Conservation (phyloP, 2,113 vertebrate genomes). For the Mus spicilegus region DNA sequence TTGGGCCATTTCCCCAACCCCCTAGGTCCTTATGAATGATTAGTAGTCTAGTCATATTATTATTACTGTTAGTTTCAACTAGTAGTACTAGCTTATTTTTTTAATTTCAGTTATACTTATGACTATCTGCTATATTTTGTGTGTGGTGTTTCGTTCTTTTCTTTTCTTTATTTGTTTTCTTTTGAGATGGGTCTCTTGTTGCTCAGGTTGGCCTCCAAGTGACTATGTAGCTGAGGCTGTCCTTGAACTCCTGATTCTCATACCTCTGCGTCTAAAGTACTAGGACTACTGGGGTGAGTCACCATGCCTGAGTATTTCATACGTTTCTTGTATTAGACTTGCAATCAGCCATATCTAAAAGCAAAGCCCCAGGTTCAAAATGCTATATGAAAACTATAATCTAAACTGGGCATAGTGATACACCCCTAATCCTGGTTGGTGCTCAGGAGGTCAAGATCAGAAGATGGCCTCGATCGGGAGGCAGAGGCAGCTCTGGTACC, state of each 20-base stretch:
- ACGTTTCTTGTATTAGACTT: background rate
- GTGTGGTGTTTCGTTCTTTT: background rate
- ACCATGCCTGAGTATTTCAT: too few species aligned
- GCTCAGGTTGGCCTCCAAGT: background rate
- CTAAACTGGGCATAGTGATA: background rate
- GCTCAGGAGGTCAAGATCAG: background rate
- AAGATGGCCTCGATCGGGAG: background rate
- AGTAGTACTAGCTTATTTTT: background rate
- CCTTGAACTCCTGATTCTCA: background rate
- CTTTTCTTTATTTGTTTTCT: background rate
- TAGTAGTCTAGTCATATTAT: background rate
- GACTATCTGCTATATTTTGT: background rate
- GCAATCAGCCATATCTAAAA: background rate
- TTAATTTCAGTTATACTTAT: background rate
- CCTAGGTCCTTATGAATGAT: background rate
- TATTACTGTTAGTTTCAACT: background rate
- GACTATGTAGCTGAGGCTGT: background rate
- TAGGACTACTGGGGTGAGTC: background rate
- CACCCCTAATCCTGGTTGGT: background rate
- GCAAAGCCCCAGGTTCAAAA: background rate
- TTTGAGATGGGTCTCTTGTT: background rate
- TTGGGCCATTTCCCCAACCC: background rate
- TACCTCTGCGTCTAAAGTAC: background rate
- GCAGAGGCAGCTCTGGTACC: too few species aligned
- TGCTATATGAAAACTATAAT: background rate